Evolutionary conservation across 2,797 vertebrate genomes (phyloP), one percentile per base, ranked within the genome.

Genomic region (Sebastes matsubarae): DNA sequence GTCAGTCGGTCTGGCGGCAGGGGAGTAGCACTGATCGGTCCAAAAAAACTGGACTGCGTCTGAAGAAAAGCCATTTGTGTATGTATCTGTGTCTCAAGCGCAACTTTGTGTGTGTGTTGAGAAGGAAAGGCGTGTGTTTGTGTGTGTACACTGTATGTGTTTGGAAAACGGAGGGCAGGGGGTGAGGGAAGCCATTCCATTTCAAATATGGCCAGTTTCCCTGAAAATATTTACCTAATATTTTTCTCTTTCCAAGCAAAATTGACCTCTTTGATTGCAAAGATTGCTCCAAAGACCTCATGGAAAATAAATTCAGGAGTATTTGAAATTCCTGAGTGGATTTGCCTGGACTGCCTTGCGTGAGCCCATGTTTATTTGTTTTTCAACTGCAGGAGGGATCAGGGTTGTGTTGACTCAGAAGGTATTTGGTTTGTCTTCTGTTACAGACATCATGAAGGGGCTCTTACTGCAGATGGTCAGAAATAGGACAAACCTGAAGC

Each of bases 151-250:
- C 68, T 73, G 72, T 20, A 29, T 64, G 57, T 80, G 54, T 84
- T 87, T 88, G 52, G 60, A 88, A 82, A 82, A 73, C n/a, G 18
- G 59, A 81, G 83, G 78, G 61, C 79, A 79, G 63, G 59, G 70
- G 82, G 70, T 75, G 81, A 89, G 86, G 79, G 83, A 70, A 87
- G 79, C 88, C 88, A 70, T 88, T 81, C 75, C 87, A 86, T 93
- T 96, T 95, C 89, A 94, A 94, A 95, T 79, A 82, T 88, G 87
- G 93, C 86, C 83, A 85, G 88, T 88, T 93, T 94, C 88, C 90
- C 67, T 76, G 80, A 94, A 96, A 97, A 96, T 95, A 96, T 95
- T 94, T 90, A 92, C 92, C 84, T 85, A 86, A 95, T 93, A 92
- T 89, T 86, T 95, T 94, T 94, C 83, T 81, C 84, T 92, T 94